phyloP scores from a whole-genome alignment of 2,888 invertebrate genomes.

The Conchocele bisecta region DNA sequence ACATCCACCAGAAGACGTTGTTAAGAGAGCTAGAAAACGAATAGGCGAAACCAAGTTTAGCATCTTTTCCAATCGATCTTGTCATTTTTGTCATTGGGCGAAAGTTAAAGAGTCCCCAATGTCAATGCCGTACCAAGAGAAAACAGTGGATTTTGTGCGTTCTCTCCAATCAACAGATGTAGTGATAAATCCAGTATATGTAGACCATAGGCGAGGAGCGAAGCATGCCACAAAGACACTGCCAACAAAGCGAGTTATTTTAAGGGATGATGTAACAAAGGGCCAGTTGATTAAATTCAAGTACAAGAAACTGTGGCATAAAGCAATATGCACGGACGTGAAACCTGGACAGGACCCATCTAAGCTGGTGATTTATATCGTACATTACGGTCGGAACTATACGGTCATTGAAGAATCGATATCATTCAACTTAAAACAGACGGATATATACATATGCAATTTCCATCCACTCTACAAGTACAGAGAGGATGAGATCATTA shows the following conservation, averaged over 20 bases:
- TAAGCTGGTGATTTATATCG: slow-evolving; percentile 1
- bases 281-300: slow-evolving; percentile 25
- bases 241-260: slow-evolving; percentile 4
- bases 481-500: slow-evolving; percentile 5
- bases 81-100: slow-evolving; percentile 49
- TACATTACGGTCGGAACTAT: slow-evolving; percentile 20
- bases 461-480: slow-evolving; percentile 21
- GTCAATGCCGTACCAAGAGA: too few species aligned
- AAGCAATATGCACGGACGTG: slow-evolving; percentile 32
- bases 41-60: slow-evolving; percentile 43
- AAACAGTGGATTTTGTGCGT: too few species aligned
- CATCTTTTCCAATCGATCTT: slow-evolving; percentile 23
- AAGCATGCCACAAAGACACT: slow-evolving; percentile 22
- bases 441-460: slow-evolving; percentile 29
- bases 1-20: slow-evolving; percentile 26
- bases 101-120: slow-evolving; percentile 25
- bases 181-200: slow-evolving; percentile 2
- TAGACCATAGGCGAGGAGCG: slow-evolving; percentile 23
- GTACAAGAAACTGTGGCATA: slow-evolving; percentile 3
- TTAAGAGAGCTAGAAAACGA: slow-evolving; percentile 30
- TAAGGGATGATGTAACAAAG: slow-evolving; percentile 22
- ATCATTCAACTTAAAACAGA: slow-evolving; percentile 20
- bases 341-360: not conserved
- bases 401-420: slow-evolving; percentile 27
- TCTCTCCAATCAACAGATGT: not conserved